These are phyloP conservation scores for Macquaria ambigua DNA, from an alignment of 2,113 vertebrate species.

Conservation along the genomic window DNA sequence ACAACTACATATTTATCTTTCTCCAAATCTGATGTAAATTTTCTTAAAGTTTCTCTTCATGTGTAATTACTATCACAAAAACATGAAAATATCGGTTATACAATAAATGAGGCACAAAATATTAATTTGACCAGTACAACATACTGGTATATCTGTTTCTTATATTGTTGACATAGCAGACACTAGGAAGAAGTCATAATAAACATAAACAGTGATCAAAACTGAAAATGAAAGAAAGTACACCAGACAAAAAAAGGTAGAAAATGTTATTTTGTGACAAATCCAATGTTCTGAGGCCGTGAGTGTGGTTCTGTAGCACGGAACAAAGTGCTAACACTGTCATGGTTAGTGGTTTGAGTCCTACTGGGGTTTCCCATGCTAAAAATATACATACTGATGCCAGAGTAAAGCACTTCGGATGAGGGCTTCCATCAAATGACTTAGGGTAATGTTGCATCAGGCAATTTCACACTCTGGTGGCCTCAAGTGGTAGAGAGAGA, in stretches of 20 bases:
- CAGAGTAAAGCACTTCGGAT: background rate
- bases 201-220: background rate
- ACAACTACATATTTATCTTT: background rate
- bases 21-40: too few relatives aligned
- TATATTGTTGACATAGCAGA: background rate
- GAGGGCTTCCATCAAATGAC: conserved; percentile 14
- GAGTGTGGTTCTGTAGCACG: background rate
- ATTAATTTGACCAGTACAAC: too few relatives aligned
- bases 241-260: background rate
- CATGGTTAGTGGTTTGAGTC: conserved; percentile 14
- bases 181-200: background rate
- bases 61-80: background rate
- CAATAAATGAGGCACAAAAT: too few relatives aligned
- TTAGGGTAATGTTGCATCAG: conserved; percentile 19
- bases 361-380: conserved; percentile 15
- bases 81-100: background rate
- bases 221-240: background rate
- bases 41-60: background rate
- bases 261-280: background rate
- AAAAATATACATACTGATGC: conserved; percentile 6
- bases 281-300: background rate
- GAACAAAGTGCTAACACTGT: background rate
- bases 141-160: background rate
- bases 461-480: conserved; percentile 50
- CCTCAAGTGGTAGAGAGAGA: background rate